A percentile compares a stretch with the other conserved stretches of the same genome.
phyloP scores from a whole-genome alignment of 2,888 invertebrate species.

The Xestoiulus laeticollis region DNA sequence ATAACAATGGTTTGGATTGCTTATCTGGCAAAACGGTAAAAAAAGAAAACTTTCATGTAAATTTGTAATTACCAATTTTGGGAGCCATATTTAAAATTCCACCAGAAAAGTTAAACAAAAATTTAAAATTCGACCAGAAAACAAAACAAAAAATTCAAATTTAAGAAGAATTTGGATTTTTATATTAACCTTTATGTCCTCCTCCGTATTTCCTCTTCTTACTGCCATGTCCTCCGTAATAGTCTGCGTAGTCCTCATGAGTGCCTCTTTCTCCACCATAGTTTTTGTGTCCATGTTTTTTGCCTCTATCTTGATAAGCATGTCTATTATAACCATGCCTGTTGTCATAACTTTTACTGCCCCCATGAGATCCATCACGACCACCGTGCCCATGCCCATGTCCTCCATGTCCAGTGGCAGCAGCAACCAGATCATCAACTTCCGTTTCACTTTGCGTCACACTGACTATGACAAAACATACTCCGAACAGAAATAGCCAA shows the following conservation, averaged over 20 bases:
- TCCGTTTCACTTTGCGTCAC: not conserved
- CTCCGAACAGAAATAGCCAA: not conserved
- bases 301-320: not conserved
- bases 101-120: no score
- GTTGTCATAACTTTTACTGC: not conserved
- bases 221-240: constrained; percentile 60
- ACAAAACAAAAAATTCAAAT: no score
- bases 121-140: no score
- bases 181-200: not conserved
- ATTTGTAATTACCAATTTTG: no score
- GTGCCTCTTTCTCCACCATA: constrained; percentile 70
- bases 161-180: not conserved
- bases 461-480: not conserved
- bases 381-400: constrained; percentile 67
- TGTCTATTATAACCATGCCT: not conserved
- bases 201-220: constrained; percentile 58
- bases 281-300: constrained; percentile 65
- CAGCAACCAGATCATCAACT: not conserved
- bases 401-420: constrained; percentile 49
- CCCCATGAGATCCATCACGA: constrained; percentile 69
- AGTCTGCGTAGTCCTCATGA: constrained; percentile 67
- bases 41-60: no score
- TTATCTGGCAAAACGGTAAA: no score
- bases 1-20: no score
- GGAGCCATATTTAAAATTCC: no score